Evolutionary conservation across 2,888 invertebrate genomes (phyloP).

Genomic region (Sisyra nigra): DNA sequence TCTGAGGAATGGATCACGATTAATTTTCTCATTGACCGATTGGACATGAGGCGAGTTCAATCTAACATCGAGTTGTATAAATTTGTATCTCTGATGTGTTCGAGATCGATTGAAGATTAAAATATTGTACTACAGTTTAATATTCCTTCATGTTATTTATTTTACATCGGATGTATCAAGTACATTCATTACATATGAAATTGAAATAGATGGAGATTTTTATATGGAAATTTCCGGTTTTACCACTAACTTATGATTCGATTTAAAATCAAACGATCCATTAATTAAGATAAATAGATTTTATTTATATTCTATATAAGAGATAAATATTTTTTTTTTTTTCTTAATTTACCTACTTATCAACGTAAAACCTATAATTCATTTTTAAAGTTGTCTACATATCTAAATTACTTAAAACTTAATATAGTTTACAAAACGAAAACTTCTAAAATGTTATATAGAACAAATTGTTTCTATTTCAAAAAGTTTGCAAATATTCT

Average conservation of each 20-base stretch:
- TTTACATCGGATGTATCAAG: no score
- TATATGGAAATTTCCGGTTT: no score
- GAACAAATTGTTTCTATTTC: not conserved
- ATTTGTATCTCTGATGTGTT: slow-evolving; percentile 29
- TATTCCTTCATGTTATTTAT: not conserved
- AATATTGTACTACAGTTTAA: slow-evolving; percentile 23
- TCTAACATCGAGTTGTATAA: slow-evolving; percentile 28
- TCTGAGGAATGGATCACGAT: slow-evolving; percentile 16
- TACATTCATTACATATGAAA: no score
- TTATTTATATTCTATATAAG: no score
- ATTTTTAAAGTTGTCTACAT: no score
- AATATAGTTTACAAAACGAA: not conserved
- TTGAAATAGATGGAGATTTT: no score
- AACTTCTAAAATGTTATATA: not conserved
- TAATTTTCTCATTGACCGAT: slow-evolving; percentile 14
- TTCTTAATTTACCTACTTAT: no score
- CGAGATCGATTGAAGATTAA: slow-evolving; percentile 28
- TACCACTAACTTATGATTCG: no score
- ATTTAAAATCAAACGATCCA: no score
- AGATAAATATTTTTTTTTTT: no score
- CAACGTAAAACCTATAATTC: no score
- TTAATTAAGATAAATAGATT: no score
- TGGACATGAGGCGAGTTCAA: slow-evolving; percentile 24
- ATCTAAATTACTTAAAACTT: not conserved
- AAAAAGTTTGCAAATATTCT: not conserved